Evolutionary conservation across 2,888 invertebrate genomes (phyloP).

Genomic region (Drymonia ruficornis): DNA sequence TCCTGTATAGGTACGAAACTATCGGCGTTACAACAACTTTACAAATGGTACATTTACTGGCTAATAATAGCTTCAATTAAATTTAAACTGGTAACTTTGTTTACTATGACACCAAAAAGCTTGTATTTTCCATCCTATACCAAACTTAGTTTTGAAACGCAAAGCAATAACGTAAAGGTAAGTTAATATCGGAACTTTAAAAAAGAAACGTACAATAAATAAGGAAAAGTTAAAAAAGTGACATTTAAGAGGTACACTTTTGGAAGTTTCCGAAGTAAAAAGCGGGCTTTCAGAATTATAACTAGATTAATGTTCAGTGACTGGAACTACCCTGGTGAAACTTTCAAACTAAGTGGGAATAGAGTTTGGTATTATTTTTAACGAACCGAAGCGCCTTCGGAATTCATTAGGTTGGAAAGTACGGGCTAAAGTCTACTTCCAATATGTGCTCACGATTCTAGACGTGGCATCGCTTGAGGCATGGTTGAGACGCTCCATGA

Average conservation of each 20-base stretch:
- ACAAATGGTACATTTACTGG: too few relatives aligned
- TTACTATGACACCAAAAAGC: background rate
- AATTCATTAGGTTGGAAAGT: slow-evolving; percentile 76
- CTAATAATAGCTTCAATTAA: too few relatives aligned
- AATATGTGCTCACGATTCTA: slow-evolving; percentile 53
- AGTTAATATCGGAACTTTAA: slow-evolving; percentile 46
- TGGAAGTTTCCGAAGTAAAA: slow-evolving; percentile 55
- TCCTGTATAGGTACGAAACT: too few relatives aligned
- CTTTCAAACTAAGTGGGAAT: slow-evolving; percentile 67
- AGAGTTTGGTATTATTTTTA: slow-evolving; percentile 79
- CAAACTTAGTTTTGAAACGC: slow-evolving; percentile 30
- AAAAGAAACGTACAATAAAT: slow-evolving; percentile 51
- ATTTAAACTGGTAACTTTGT: too few relatives aligned
- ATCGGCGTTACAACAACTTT: too few relatives aligned
- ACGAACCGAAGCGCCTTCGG: slow-evolving; percentile 70
- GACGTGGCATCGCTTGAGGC: slow-evolving; percentile 5
- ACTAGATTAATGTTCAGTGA: slow-evolving; percentile 80
- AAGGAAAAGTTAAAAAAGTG: slow-evolving; percentile 52
- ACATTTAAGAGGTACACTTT: slow-evolving; percentile 57
- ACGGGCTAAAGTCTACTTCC: slow-evolving; percentile 56
- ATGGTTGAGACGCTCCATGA: too few relatives aligned
- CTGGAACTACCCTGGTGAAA: slow-evolving; percentile 71
- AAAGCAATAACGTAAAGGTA: slow-evolving; percentile 42
- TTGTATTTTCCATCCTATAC: slow-evolving; percentile 29
- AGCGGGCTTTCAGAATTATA: slow-evolving; percentile 63